Percentiles rank a stretch among this genome's conserved stretches.
These are phyloP conservation scores for Gymnocheta viridis DNA, from an alignment of 2,888 invertebrate species.

Conservation along the genomic window DNA sequence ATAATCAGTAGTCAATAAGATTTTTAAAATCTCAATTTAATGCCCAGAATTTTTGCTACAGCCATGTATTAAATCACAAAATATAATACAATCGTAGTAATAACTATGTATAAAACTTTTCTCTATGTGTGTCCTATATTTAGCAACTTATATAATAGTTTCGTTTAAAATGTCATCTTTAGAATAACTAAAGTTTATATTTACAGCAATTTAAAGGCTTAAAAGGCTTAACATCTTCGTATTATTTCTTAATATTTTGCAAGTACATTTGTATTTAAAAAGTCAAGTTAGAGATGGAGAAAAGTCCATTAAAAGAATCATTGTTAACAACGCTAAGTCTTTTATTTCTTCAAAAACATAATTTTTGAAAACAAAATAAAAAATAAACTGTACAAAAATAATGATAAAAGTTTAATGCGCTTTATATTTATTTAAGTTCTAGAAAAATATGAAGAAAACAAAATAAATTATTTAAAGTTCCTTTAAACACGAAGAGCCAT, in stretches of 20 bases:
- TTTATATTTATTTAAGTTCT: background rate
- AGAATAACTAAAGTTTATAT: background rate
- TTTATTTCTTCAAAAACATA: background rate
- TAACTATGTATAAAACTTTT: too few species aligned
- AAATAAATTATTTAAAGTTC: background rate
- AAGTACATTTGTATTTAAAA: background rate
- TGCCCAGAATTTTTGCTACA: too few species aligned
- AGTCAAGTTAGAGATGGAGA: background rate
- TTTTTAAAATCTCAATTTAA: too few species aligned
- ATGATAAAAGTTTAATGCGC: constrained; percentile 5
- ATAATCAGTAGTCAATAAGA: too few species aligned
- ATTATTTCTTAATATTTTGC: background rate
- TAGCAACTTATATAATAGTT: background rate
- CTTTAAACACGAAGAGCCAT: background rate
- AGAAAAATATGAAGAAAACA: background rate
- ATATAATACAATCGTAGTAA: too few species aligned
- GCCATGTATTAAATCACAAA: too few species aligned
- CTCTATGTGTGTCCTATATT: too few species aligned
- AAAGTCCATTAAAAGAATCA: background rate
- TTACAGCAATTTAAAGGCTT: background rate
- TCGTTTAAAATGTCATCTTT: background rate
- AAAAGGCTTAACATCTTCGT: background rate
- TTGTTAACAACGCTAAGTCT: background rate
- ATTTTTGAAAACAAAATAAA: background rate
- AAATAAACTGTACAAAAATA: background rate